Base-by-base conservation (phyloP, 2,797 vertebrate genomes). In the Platalea minor region DNA sequence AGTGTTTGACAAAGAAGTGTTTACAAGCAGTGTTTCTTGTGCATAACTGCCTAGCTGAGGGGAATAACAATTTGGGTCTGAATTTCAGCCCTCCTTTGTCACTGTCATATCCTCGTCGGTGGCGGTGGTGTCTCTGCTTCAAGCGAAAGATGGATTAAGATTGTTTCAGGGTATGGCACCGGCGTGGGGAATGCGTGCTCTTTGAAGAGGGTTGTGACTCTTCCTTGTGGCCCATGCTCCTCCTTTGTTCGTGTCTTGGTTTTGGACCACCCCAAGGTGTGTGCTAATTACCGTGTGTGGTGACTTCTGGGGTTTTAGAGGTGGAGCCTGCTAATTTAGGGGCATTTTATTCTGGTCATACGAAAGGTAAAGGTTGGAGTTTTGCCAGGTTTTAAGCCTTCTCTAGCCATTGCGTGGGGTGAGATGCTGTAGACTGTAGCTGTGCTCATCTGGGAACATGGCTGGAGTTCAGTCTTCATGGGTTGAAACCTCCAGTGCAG, bases 41-140 rank as follows among this genome's bases (percentile, higher is more conserved):
- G 94, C 91, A 63, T 97, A 94, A 88, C 96, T 90, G 96, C 93
- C 94, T 97, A 97, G 97, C 96, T 96, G 97, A 97, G 95, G 93
- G 95, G 96, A 97, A 97, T 97, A 93, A 91, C 92, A 97, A 97
- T 96, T 97, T 57, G 89, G 91, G 91, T 84, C 95, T 96, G 93
- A 96, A 77, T 94, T 95, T 96, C 93, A 96, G 91, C 89, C 91
- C 89, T 94, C 91, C 92, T 93, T 95, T 97, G 96, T 96, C 96
- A 94, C 82, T 94, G 93, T 95, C 35, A 2, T 51, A 37, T 94
- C 94, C 28, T 90, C 37, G 1, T 65, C 31, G 1, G 92, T 84
- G 82, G 85, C 9, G 0, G 43, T 26, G 87, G 93, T 78, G 73
- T 86, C 85, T 92, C 68, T 88, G 61, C 82, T 92, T 97, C 78